Evolutionary conservation across 2,113 vertebrate species (phyloP), one percentile per base, ranked within the genome.

Genomic region (Noturus placidus): DNA sequence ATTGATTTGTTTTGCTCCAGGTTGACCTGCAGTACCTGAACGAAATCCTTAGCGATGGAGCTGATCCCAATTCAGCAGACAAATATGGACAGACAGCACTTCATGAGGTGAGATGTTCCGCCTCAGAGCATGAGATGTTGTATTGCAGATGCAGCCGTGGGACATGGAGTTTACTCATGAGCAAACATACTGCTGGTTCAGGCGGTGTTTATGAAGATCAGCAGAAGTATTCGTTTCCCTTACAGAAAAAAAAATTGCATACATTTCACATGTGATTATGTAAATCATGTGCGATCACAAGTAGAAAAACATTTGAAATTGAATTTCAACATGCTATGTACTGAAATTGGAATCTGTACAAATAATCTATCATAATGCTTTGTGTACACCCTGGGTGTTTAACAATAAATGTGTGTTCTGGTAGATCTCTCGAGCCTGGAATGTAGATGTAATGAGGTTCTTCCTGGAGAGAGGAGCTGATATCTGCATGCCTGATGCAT

Each of bases 361-460:
- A 42, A 35, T 8, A 72, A 27, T 46, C 22, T 5, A 14, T 50
- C 22, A 46, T 74, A 25, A 42, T 25, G 9, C 35, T 74, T 46
- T 6, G 35, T 25, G 19, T 25, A 22, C 20, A 42, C 20, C 25
- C 3, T 42, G 9, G 3, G 19, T 46, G 74, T 50, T 27, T 7
- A 74, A 72, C 8, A 42, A 22, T 72, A 38, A 72, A 38, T 72
- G 42, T 72, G 69, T 50, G 25, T 15, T 52, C 79, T 74, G 78
- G 19, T 82, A 95, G 94, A 91, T 95, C 63, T 95, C 93, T 35
- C 89, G 95, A 59, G 92, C 91, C 0, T 95, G 94, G 93, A 92
- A 89, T 7, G 92, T 94, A 82, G 93, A 94, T 25, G 93, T 95
- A 65, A 93, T 95, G 93, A 84, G 87, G 4, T 95, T 95, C 90